Conservation (phyloP, 2,888 invertebrate species). For the Cheilosia impressa region DNA sequence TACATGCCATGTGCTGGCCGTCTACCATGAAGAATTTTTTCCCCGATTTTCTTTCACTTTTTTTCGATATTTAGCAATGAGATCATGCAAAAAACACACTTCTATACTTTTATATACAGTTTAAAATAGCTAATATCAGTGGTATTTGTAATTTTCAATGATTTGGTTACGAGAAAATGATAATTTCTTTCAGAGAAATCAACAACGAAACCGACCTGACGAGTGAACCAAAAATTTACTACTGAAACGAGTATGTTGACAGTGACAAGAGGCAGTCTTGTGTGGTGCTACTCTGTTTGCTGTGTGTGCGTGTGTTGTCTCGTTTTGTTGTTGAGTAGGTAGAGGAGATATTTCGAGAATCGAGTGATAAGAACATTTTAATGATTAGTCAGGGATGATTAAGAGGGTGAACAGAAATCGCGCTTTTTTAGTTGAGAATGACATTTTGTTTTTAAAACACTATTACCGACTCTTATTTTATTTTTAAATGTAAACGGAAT, state of each 20-base stretch:
- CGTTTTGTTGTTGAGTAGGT: background rate
- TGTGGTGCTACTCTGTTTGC: constrained; percentile 30
- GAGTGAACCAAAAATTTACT: constrained; percentile 27
- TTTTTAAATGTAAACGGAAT: too few relatives aligned
- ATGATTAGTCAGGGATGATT: background rate
- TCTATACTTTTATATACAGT: constrained; percentile 1
- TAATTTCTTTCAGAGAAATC: background rate
- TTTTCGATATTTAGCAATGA: constrained; percentile 34
- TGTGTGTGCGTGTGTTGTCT: constrained; percentile 34
- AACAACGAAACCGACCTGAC: background rate
- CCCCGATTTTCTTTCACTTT: constrained; percentile 32
- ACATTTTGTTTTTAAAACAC: too few relatives aligned
- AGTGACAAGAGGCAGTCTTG: constrained; percentile 28
- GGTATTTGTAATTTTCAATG: background rate
- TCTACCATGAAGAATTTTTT: constrained; percentile 24
- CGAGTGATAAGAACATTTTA: too few relatives aligned
- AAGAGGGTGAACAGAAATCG: background rate
- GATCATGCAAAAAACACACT: constrained; percentile 6
- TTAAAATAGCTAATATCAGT: constrained; percentile 33
- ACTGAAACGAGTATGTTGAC: constrained; percentile 48
- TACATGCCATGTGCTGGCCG: constrained; percentile 52
- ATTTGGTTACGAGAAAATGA: constrained; percentile 6
- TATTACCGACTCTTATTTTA: too few relatives aligned
- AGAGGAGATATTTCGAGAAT: too few relatives aligned
- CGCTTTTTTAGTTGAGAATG: too few relatives aligned